A percentile compares a stretch with the other conserved stretches of the same genome.
These are phyloP conservation scores for Panthera tigris DNA, from an alignment of 2,113 vertebrate species.

Conservation along the genomic window DNA sequence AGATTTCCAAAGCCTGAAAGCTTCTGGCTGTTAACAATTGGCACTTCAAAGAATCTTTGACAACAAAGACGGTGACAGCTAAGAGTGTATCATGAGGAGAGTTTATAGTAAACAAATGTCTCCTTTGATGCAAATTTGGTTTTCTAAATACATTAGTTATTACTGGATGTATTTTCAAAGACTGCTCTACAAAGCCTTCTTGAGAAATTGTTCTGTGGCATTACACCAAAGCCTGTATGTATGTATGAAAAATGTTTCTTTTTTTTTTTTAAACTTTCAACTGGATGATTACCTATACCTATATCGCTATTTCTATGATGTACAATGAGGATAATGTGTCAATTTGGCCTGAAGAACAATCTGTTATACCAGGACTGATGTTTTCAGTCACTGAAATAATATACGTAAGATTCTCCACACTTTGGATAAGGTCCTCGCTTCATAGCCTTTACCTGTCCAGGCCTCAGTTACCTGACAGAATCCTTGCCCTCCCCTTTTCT, in stretches of 20 bases:
- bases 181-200: not conserved
- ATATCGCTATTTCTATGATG: not conserved
- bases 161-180: constrained; percentile 37
- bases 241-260: not conserved
- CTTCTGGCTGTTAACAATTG: constrained; percentile 56
- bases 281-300: not conserved
- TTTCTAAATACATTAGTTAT: constrained; percentile 59
- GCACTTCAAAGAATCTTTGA: constrained; percentile 68
- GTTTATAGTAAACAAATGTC: constrained; percentile 56
- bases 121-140: constrained; percentile 60
- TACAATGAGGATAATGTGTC: not conserved
- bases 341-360: not conserved
- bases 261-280: not conserved
- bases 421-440: not conserved
- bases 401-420: not conserved
- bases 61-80: constrained; percentile 49
- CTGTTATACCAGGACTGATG: not conserved
- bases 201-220: not conserved
- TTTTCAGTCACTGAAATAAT: not conserved
- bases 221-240: not conserved
- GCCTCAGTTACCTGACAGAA: not conserved
- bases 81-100: constrained; percentile 61
- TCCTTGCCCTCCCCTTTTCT: not conserved
- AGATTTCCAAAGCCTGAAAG: constrained; percentile 33
- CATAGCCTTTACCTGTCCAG: not conserved